Conservation (phyloP, 2,797 vertebrate genomes). For the Salarias fasciatus region DNA sequence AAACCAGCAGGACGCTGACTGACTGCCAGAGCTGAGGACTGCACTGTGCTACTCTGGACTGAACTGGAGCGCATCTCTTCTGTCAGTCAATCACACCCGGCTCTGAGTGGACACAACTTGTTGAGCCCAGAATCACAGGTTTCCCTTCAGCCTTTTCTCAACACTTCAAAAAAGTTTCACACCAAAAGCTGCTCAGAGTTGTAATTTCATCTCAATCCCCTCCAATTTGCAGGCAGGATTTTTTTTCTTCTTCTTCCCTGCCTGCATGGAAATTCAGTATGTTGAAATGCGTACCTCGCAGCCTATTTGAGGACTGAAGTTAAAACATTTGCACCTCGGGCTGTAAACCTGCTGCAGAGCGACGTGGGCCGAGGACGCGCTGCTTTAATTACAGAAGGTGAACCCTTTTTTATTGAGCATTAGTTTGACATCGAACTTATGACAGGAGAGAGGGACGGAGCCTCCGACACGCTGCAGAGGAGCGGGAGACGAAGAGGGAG, state of each 20-base stretch:
- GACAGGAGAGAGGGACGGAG: constrained; percentile 25
- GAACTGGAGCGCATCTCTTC: no score
- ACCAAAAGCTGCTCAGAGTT: background rate
- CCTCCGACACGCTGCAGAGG: constrained; percentile 10
- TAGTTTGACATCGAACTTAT: constrained; percentile 18
- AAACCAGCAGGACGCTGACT: no score
- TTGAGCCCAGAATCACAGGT: no score
- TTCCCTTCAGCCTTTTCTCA: no score
- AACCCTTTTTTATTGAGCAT: constrained; percentile 5
- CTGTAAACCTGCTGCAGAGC: background rate
- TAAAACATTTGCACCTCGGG: background rate
- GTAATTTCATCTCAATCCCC: background rate
- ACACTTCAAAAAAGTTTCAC: background rate
- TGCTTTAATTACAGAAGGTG: constrained; percentile 13
- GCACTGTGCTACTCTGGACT: no score
- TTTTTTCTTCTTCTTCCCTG: background rate
- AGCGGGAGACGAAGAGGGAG: constrained; percentile 11
- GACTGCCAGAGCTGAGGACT: no score
- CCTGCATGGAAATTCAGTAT: constrained; percentile 1
- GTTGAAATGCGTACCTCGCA: background rate
- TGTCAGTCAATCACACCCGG: no score
- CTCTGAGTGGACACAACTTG: no score
- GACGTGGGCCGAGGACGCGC: background rate
- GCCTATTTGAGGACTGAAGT: background rate
- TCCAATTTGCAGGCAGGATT: background rate